These are phyloP conservation scores for Tubulanus polymorphus DNA, from an alignment of 2,888 invertebrate species.

Conservation along the genomic window DNA sequence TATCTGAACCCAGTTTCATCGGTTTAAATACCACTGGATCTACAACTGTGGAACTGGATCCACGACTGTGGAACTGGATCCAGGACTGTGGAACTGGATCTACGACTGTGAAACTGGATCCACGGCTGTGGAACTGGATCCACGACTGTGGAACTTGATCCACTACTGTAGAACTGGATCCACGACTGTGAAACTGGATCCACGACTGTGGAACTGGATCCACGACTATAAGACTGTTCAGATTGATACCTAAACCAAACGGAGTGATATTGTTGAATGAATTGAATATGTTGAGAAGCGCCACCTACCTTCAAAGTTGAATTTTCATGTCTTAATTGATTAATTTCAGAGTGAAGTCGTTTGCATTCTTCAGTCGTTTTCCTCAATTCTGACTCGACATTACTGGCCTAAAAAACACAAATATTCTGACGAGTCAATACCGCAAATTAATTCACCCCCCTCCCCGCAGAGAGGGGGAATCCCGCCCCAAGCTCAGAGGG, in stretches of 20 bases:
- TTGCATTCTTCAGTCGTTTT: conserved; percentile 72
- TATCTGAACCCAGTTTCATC: not conserved
- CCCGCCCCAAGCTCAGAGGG: too few species aligned
- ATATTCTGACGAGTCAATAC: too few species aligned
- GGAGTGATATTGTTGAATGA: not conserved
- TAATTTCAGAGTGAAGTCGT: conserved; percentile 65
- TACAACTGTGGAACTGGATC: not conserved
- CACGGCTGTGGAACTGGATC: not conserved
- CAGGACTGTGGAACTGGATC: not conserved
- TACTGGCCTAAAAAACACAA: conserved; percentile 18
- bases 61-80: not conserved
- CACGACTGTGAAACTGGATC: not conserved
- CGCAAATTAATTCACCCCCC: too few species aligned
- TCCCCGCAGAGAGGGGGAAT: too few species aligned
- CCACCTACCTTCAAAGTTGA: conserved; percentile 69
- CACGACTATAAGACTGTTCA: too few species aligned
- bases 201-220: not conserved
- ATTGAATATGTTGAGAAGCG: not conserved
- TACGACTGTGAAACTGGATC: not conserved
- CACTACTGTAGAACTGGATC: not conserved
- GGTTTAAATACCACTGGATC: not conserved
- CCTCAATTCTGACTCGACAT: conserved; percentile 56
- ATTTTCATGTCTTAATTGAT: conserved; percentile 78
- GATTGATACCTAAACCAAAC: not conserved
- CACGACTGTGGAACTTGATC: not conserved